Percentiles rank a stretch among this genome's conserved stretches.
Evolutionary conservation across 2,888 invertebrate species (phyloP).

Genomic region (Harpagoxenus sublaevis): DNA sequence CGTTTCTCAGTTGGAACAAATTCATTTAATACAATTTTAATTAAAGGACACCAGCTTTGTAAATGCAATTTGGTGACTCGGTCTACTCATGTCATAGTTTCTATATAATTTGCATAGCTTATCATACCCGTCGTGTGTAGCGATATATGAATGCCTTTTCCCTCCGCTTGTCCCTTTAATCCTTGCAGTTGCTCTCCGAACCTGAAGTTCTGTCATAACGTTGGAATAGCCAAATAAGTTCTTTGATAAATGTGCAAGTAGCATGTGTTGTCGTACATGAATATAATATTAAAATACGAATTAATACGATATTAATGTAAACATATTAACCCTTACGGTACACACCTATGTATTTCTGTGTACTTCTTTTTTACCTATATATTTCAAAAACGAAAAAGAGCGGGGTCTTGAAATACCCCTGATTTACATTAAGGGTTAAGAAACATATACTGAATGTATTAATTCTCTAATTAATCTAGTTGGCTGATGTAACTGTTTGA

Average conservation of each 20-base stretch:
- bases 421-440: neutral
- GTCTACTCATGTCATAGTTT: slow-evolving; percentile 45
- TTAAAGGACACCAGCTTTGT: slow-evolving; percentile 7
- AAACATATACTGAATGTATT: neutral
- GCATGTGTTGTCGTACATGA: neutral
- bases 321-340: neutral
- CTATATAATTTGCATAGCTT: slow-evolving; percentile 60
- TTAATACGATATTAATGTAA: neutral
- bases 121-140: slow-evolving; percentile 40
- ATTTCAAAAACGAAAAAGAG: too few species aligned
- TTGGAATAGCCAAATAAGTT: slow-evolving; percentile 23
- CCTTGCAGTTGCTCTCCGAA: neutral
- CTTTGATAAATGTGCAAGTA: slow-evolving; percentile 20
- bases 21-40: slow-evolving; percentile 11
- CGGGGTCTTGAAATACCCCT: too few species aligned
- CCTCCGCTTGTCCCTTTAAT: slow-evolving; percentile 9
- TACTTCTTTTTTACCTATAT: too few species aligned
- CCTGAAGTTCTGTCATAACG: neutral
- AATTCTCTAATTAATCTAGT: neutral
- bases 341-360: too few species aligned
- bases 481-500: neutral
- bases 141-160: slow-evolving; percentile 1
- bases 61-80: slow-evolving; percentile 13
- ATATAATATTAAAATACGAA: slow-evolving; percentile 21
- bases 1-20: neutral